Evolutionary conservation across 1,140 invertebrate species (phyloP).

Genomic region (Drosophila gunungcola): DNA sequence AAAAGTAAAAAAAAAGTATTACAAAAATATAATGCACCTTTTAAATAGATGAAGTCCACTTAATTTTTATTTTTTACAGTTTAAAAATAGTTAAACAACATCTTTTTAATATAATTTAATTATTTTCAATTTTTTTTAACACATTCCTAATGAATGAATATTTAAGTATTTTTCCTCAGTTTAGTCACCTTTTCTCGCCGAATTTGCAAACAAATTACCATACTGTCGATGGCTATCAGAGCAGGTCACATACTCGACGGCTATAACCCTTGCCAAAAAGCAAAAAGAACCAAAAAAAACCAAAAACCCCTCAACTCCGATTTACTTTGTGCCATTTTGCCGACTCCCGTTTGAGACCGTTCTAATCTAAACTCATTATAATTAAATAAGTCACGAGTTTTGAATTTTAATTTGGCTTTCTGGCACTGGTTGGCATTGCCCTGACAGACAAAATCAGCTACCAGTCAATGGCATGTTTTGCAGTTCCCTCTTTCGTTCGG

Average conservation of each 20-base stretch:
- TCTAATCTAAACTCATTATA: conserved; percentile 83
- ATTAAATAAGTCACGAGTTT: conserved; percentile 84
- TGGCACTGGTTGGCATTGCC: conserved; percentile 56
- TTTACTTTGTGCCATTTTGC: conserved; percentile 71
- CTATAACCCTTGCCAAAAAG: conserved; percentile 20
- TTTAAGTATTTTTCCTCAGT: conserved; percentile 13
- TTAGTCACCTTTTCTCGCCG: conserved; percentile 12
- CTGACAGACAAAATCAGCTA: conserved; percentile 74
- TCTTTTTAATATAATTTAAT: no score
- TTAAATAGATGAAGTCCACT: no score
- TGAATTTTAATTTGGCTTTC: conserved; percentile 77
- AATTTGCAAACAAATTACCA: conserved; percentile 42
- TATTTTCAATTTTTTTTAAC: no score
- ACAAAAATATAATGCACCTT: no score
- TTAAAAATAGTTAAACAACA: no score
- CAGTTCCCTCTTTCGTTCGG: conserved; percentile 25
- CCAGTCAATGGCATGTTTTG: conserved; percentile 70
- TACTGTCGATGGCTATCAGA: conserved; percentile 42
- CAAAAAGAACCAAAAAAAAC: background rate
- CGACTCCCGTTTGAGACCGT: conserved; percentile 77
- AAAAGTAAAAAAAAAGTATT: no score
- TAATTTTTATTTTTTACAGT: no score
- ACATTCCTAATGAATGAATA: background rate
- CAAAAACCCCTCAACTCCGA: conserved; percentile 14
- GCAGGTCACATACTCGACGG: conserved; percentile 19